Percentiles rank a stretch among this genome's conserved stretches.
phyloP scores from a whole-genome alignment of 2,797 vertebrate genomes.

The Falco naumanni region DNA sequence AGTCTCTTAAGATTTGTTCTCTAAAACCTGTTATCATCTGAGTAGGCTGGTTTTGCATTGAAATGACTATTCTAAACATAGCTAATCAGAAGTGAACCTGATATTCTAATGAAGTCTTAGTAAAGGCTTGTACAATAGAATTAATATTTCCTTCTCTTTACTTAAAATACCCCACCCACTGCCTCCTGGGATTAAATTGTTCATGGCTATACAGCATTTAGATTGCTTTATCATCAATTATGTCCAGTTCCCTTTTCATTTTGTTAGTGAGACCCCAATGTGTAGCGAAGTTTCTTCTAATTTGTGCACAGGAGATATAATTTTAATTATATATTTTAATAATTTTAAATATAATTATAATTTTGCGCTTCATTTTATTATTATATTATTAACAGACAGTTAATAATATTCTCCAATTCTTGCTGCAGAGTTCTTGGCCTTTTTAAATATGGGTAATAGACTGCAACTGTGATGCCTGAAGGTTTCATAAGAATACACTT shows the following conservation, averaged over 20 bases:
- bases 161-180: background rate
- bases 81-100: background rate
- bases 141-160: conserved; percentile 7
- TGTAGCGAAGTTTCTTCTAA: background rate
- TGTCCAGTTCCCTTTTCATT: background rate
- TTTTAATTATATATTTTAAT: too few relatives aligned
- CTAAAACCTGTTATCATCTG: background rate
- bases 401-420: background rate
- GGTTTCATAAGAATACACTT: background rate
- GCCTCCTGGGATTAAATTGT: background rate
- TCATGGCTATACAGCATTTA: background rate
- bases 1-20: background rate
- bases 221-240: background rate
- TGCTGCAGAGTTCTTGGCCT: background rate
- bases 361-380: background rate
- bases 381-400: background rate
- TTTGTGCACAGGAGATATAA: background rate
- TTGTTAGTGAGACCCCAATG: background rate
- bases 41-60: background rate
- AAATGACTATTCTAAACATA: background rate
- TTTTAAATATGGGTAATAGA: background rate
- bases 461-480: background rate
- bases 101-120: background rate
- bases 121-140: background rate
- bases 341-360: background rate